These are phyloP conservation scores for Ashinkailepas kermadecensis DNA, from an alignment of 2,888 invertebrate genomes.

Conservation along the genomic window DNA sequence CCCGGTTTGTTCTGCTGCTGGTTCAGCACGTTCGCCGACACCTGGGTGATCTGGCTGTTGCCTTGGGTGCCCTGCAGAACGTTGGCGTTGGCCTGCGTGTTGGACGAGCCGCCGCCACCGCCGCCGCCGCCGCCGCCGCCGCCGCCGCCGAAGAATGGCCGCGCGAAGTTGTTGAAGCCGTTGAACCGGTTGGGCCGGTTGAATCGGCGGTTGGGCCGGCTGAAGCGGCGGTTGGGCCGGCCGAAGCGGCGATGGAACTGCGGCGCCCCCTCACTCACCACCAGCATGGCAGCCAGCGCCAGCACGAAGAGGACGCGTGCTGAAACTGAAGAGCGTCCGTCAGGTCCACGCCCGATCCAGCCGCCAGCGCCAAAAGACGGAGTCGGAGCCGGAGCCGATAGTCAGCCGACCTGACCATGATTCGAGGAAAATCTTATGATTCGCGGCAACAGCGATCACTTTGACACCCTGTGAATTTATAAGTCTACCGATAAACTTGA, in stretches of 20 bases:
- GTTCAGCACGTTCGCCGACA: background rate
- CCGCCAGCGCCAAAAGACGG: no score
- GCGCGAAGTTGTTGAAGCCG: background rate
- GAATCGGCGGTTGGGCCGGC: background rate
- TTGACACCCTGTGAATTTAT: no score
- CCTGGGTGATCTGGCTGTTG: background rate
- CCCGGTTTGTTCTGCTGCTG: background rate
- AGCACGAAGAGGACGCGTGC: background rate
- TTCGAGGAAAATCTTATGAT: no score
- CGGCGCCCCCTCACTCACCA: background rate
- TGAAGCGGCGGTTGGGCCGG: background rate
- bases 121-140: background rate
- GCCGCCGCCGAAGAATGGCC: background rate
- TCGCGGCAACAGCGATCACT: no score
- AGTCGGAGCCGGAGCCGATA: no score
- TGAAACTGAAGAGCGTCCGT: background rate
- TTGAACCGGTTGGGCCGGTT: background rate
- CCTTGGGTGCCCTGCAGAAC: background rate
- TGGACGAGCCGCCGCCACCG: background rate
- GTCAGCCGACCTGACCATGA: no score
- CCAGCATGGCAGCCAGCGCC: constrained; percentile 9
- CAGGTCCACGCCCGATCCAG: no score
- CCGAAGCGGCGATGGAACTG: background rate
- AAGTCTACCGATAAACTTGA: no score
- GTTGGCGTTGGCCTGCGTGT: constrained; percentile 17